Evolutionary conservation across 2,797 vertebrate genomes (phyloP).

Genomic region (Mycteria americana): DNA sequence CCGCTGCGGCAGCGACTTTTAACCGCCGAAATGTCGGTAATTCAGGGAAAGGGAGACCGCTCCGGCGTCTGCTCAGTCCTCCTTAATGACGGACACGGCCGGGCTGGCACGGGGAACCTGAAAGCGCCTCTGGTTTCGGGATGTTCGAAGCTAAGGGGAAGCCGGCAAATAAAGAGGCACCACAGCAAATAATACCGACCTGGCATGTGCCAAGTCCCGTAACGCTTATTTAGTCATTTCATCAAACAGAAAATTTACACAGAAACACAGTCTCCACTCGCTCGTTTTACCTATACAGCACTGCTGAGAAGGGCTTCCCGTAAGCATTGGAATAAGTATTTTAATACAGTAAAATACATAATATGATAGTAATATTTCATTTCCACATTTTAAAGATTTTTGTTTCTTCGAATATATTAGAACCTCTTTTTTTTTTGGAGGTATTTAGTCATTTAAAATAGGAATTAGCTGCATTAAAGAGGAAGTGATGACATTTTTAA

Average conservation of each 20-base stretch:
- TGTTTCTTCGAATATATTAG: background rate
- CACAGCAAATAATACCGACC: rapidly evolving
- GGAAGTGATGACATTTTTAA: background rate
- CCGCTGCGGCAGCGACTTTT: background rate
- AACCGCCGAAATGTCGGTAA: no score
- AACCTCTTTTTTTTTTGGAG: background rate
- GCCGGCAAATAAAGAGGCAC: background rate
- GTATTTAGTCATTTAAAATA: background rate
- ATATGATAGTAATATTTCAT: background rate
- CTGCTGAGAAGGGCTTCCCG: background rate
- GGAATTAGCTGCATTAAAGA: background rate
- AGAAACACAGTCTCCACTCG: background rate
- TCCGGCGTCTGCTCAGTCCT: background rate
- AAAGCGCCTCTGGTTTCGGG: background rate
- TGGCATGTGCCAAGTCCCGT: rapidly evolving
- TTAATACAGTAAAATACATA: background rate
- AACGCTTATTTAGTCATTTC: no score
- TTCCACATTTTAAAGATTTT: background rate
- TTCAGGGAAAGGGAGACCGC: background rate
- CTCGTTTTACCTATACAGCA: background rate
- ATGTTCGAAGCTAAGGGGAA: background rate
- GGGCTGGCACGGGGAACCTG: background rate
- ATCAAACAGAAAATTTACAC: background rate
- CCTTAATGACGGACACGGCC: background rate
- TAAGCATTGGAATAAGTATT: background rate